Conservation (phyloP, 1,140 invertebrate genomes). For the Aphaenogaster floridana region DNA sequence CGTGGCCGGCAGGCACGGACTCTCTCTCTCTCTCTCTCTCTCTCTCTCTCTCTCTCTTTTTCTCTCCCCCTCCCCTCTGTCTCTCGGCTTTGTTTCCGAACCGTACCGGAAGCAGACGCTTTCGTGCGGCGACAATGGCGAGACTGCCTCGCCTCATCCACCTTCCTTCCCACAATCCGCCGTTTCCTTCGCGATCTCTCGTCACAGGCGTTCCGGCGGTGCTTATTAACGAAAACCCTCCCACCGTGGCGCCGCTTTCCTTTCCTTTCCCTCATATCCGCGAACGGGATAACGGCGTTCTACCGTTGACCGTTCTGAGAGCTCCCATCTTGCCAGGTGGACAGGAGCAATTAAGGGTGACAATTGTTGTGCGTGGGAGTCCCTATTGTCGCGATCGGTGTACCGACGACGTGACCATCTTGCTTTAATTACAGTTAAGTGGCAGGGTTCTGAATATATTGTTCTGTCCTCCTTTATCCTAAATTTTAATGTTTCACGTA, state of each 20-base stretch:
- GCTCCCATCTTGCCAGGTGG: conserved; percentile 32
- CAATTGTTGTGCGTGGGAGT: conserved; percentile 39
- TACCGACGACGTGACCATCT: background rate
- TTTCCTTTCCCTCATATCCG: conserved; percentile 21
- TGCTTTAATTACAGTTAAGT: conserved; percentile 42
- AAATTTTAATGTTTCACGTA: background rate
- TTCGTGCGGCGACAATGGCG: conserved; percentile 65
- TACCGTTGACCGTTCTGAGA: conserved; percentile 10
- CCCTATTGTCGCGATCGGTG: background rate
- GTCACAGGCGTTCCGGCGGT: conserved; percentile 6
- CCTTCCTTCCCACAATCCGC: conserved; percentile 64
- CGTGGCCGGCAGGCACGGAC: conserved; percentile 8
- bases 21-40: background rate
- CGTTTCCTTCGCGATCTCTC: conserved; percentile 58
- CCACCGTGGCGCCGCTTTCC: background rate
- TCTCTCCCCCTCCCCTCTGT: background rate
- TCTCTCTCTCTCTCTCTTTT: background rate
- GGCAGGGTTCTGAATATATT: background rate
- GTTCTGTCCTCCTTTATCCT: background rate
- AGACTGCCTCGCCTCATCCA: conserved; percentile 7
- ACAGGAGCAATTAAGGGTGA: conserved; percentile 20
- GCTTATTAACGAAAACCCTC: conserved; percentile 58
- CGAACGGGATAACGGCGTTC: conserved; percentile 45
- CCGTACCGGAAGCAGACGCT: conserved; percentile 72
- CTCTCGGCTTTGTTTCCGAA: conserved; percentile 60